These are phyloP conservation scores for Yponomeuta plumbellus DNA, from an alignment of 2,888 invertebrate species.

Conservation along the genomic window DNA sequence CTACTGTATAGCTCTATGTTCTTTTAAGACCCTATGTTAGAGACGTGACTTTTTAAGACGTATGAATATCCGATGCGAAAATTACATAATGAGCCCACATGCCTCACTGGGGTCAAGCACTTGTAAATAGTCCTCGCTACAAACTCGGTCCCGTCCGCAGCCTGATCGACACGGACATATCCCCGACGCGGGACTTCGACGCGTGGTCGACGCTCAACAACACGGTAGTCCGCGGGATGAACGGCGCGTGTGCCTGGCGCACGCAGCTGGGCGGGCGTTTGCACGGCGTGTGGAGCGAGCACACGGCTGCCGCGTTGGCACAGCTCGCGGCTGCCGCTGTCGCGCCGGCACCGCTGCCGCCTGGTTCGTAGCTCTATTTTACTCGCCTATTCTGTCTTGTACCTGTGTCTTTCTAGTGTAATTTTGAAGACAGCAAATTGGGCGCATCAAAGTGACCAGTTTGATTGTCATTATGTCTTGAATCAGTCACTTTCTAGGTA, in stretches of 20 bases:
- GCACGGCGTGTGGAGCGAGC: constrained; percentile 30
- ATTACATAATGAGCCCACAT: too few species aligned
- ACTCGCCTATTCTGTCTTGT: not conserved
- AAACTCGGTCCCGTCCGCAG: constrained; percentile 41
- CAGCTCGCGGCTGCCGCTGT: constrained; percentile 8
- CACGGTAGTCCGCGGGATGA: constrained; percentile 52
- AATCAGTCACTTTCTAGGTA: not conserved
- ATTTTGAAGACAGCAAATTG: not conserved
- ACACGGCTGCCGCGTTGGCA: constrained; percentile 19
- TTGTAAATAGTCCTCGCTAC: not conserved
- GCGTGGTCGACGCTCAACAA: constrained; percentile 62
- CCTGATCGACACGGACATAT: constrained; percentile 84
- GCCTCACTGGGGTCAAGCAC: not conserved
- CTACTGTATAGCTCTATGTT: too few species aligned
- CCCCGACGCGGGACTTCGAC: constrained; percentile 68
- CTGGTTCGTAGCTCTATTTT: not conserved
- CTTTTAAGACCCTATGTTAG: too few species aligned
- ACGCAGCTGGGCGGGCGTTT: constrained; percentile 31
- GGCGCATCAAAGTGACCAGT: too few species aligned
- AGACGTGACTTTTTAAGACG: too few species aligned
- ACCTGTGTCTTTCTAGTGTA: not conserved
- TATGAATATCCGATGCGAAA: too few species aligned
- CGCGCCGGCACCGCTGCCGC: constrained; percentile 27
- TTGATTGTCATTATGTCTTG: not conserved
- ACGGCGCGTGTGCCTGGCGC: constrained; percentile 23